These are phyloP conservation scores for Erynnis tages DNA, from an alignment of 2,888 invertebrate genomes.

Conservation along the genomic window DNA sequence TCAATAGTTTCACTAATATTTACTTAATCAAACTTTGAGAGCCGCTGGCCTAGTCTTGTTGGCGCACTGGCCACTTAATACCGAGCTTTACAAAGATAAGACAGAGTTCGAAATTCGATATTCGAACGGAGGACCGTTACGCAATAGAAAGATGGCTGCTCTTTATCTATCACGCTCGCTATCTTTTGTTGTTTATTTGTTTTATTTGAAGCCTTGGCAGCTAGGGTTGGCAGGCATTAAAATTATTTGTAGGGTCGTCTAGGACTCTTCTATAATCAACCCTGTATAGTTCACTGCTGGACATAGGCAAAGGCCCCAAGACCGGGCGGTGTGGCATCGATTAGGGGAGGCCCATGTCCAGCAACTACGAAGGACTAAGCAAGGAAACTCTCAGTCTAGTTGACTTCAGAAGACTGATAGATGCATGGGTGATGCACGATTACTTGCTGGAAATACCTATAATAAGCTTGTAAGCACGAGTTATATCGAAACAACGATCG, in stretches of 20 bases:
- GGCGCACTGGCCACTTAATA: conserved; percentile 39
- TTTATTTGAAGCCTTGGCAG: conserved; percentile 13
- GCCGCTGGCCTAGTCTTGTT: conserved; percentile 16
- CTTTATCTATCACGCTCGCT: conserved; percentile 37
- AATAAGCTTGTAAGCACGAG: conserved; percentile 4
- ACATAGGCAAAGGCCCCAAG: no score
- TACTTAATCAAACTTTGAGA: not conserved
- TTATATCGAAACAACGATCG: not conserved
- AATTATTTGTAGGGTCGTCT: no score
- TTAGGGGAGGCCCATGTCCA: no score
- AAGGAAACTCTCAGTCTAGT: no score
- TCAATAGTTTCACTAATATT: not conserved
- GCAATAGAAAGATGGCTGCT: conserved; percentile 39
- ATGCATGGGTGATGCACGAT: no score
- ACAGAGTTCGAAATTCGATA: conserved; percentile 42
- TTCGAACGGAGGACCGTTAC: conserved; percentile 39
- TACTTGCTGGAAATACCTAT: no score
- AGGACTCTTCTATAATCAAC: no score
- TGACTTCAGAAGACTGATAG: no score
- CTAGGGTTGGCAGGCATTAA: conserved; percentile 5
- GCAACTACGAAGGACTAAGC: no score
- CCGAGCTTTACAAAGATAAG: conserved; percentile 42
- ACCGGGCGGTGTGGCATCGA: no score
- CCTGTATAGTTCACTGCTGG: no score
- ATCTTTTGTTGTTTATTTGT: conserved; percentile 32